Base-by-base conservation (phyloP, 2,113 vertebrate species). In the Brienomyrus longianalis region DNA sequence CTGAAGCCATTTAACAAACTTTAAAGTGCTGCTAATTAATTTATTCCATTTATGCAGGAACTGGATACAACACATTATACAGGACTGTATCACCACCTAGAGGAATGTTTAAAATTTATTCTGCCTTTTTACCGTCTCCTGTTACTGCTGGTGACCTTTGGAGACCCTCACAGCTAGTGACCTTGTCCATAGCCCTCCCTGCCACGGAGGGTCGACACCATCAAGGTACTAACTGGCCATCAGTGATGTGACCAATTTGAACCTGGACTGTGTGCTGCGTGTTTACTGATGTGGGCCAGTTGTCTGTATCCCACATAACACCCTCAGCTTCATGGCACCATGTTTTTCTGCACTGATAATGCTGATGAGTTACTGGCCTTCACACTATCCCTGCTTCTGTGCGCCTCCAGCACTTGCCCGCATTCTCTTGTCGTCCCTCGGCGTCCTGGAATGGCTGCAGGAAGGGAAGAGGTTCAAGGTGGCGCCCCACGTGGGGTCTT, bases 301-400 rank as follows among this genome's bases (percentile, higher is more conserved):
- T 1, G 31, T 90, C 10, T 93, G 91, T 80, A 47, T 91, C 39
- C 17, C 89, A 31, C 51, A 90, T 15, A 92, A 91, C 48, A 66
- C 90, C 8, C 62, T 90, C 6, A 91, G 90, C 89, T 91, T 92
- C n/a, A 59, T 59, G 91, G 91, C 89, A 92, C 92, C 80, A 90
- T 92, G 90, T 92, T 92, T 84, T 92, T 93, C 84, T 92, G 92
- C 3, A 66, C 92, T 48, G 89, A 91, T 70, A 92, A 92, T 62
- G 27, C 35, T 0, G 92, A 93, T 87, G 90, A 90, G 39, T 92
- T 92, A 48, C 70, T 92, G 1, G 92, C 90, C 59, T 93, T 88
- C 45, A 86, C 92, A 47, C 11, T 91, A n/a, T 92, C 90, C 91
- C 70, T 39, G 90, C 43, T 90, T 19, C 88, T 92, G 35, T 88